Base-by-base conservation (phyloP, 2,797 vertebrate genomes). In the Columba guinea region DNA sequence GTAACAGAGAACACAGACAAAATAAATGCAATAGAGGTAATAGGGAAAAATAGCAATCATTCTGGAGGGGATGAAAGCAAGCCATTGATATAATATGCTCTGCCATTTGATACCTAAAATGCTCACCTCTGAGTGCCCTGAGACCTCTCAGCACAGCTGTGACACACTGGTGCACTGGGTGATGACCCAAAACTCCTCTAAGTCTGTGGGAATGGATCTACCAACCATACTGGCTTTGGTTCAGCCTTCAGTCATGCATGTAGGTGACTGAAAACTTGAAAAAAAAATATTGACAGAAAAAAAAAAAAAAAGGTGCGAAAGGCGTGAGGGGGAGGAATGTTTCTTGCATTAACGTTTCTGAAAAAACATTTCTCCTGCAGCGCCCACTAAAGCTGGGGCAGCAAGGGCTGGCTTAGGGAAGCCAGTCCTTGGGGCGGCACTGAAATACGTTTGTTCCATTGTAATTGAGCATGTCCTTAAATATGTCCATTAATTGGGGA, bases 131-230 rank as follows among this genome's bases (percentile, higher is more conserved):
- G 37, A 69, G 32, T 26, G 20, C 22, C n/a, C 46, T 13, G 39
- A 49, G 68, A 46, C 23, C 49, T 49, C 67, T n/a, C 32, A 68
- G 39, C 44, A n/a, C 44, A 58, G 39, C 46, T 58, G 37, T 2
- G 4, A 53, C 48, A 35, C 19, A 13, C 10, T 1, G 0, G 5
- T 9, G 28, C 27, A 37, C 10, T 1, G 3, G 13, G 5, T 22
- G 28, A 69, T 51, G 32, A n/a, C 53, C 30, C 70, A 89, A 52
- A 87, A 11, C 78, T 74, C 21, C 0, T 24, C 4, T 16, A 44
- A 28, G 14, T 35, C 64, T 77, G 9, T 37, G 67, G 80, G 62
- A 90, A 84, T 5, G 28, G 71, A 60, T 78, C 56, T 79, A 58
- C 46, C 56, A 71, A 64, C 53, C 5, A 8, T 2, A 5, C 7